Evolutionary conservation across 1,140 invertebrate species (phyloP).

Genomic region (Cyrtorhinus lividipennis): DNA sequence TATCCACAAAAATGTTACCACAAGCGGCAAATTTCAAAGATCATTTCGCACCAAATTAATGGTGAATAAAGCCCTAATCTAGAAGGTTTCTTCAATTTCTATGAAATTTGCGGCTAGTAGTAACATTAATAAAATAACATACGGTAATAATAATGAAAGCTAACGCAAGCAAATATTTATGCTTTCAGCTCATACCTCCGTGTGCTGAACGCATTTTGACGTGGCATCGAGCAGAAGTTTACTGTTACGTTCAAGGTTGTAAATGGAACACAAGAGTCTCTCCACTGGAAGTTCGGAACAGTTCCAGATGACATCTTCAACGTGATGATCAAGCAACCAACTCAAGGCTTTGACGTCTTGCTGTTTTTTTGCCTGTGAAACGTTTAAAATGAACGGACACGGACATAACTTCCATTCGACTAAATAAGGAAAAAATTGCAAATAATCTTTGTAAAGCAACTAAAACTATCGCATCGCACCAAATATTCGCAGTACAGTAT

Average conservation of each 20-base stretch:
- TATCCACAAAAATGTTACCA: too few species aligned
- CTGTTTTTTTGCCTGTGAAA: slow-evolving; percentile 35
- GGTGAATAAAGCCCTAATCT: too few species aligned
- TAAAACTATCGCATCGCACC: slow-evolving; percentile 36
- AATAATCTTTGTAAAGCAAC: too few species aligned
- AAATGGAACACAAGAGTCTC: slow-evolving; percentile 13
- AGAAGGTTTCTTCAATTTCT: too few species aligned
- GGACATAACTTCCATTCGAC: not conserved
- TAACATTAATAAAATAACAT: too few species aligned
- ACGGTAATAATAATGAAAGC: too few species aligned
- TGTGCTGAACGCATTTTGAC: not conserved
- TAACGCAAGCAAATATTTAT: too few species aligned
- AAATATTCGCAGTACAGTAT: slow-evolving; percentile 57
- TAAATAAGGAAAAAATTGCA: too few species aligned
- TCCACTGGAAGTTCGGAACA: slow-evolving; percentile 29
- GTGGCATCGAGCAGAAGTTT: slow-evolving; percentile 6
- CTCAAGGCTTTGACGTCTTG: slow-evolving; percentile 40
- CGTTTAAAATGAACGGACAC: not conserved
- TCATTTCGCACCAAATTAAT: too few species aligned
- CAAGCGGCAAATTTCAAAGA: too few species aligned
- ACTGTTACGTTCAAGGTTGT: slow-evolving; percentile 8
- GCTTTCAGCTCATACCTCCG: too few species aligned
- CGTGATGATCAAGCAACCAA: slow-evolving; percentile 40
- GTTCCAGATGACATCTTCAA: slow-evolving; percentile 36
- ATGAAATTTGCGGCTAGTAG: too few species aligned